A percentile compares a stretch with the other conserved stretches of the same genome.
Evolutionary conservation across 23 tunicate species (phyloP).

Genomic region (Botrylloides violaceus): DNA sequence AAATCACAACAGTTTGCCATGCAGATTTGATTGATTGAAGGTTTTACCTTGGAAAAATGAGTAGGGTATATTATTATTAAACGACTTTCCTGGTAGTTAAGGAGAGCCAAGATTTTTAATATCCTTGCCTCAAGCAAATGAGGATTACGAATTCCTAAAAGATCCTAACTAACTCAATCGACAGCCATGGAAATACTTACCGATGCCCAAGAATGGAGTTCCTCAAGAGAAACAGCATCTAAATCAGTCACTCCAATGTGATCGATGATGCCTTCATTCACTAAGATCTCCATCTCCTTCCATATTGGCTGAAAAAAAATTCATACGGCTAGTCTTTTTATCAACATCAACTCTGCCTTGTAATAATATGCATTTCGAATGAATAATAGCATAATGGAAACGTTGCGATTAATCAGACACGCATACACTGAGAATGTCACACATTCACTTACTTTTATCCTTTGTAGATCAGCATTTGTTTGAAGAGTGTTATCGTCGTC

Average conservation of each 20-base stretch:
- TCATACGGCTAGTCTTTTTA: too few relatives aligned
- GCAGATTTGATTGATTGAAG: slow-evolving; percentile 64
- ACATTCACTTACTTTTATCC: slow-evolving; percentile 30
- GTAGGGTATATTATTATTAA: not conserved
- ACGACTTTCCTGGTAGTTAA: too few relatives aligned
- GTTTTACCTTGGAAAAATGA: slow-evolving; percentile 51
- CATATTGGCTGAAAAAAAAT: slow-evolving; percentile 50
- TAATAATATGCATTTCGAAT: too few relatives aligned
- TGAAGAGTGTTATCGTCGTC: not conserved
- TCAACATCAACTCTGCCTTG: too few relatives aligned
- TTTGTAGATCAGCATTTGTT: slow-evolving; percentile 21
- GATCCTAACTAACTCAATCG: too few relatives aligned
- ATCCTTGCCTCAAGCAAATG: too few relatives aligned
- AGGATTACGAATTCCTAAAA: too few relatives aligned
- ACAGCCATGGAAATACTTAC: slow-evolving; percentile 45
- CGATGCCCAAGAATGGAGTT: slow-evolving; percentile 53
- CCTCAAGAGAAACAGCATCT: slow-evolving; percentile 48
- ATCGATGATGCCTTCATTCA: slow-evolving; percentile 48
- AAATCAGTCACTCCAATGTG: slow-evolving; percentile 82
- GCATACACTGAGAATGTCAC: not conserved
- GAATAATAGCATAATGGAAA: too few relatives aligned
- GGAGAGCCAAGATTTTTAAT: too few relatives aligned
- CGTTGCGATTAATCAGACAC: too few relatives aligned
- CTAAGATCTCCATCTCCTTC: slow-evolving; percentile 57
- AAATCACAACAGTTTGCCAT: slow-evolving; percentile 71